Conservation (phyloP, 1,140 invertebrate species). For the Bombus balteatus region DNA sequence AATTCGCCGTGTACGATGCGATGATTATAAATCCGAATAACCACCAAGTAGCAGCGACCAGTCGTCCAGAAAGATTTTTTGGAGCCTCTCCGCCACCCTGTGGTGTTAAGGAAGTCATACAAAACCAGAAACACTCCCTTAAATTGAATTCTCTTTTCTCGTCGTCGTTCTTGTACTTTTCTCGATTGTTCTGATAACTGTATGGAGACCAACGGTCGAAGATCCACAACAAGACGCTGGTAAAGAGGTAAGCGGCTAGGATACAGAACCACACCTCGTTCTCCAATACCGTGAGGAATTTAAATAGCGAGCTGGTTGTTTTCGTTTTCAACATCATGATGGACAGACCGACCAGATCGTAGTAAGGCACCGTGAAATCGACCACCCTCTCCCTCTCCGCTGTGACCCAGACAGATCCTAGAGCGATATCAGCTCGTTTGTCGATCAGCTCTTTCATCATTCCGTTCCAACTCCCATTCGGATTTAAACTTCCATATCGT, state of each 20-base stretch:
- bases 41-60: constrained; percentile 99
- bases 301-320: constrained; percentile 94
- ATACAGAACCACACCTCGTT: constrained; percentile 98
- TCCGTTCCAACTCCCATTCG: constrained; percentile 95
- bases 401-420: constrained; percentile 95
- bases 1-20: constrained; percentile 98
- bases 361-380: constrained; percentile 97
- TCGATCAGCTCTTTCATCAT: constrained; percentile 95
- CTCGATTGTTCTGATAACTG: constrained; percentile 96
- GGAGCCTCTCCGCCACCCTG: constrained; percentile 98
- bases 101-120: constrained; percentile 98
- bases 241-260: constrained; percentile 96
- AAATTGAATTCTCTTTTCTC: constrained; percentile 97
- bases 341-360: constrained; percentile 96
- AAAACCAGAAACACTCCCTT: constrained; percentile 99
- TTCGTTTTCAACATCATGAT: constrained; percentile 94
- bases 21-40: constrained; percentile 98
- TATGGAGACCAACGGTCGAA: constrained; percentile 98
- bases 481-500: constrained; percentile 93
- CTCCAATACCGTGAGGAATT: constrained; percentile 98
- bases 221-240: constrained; percentile 96
- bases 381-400: constrained; percentile 95
- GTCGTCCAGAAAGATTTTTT: constrained; percentile 94
- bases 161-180: constrained; percentile 96
- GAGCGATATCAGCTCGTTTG: constrained; percentile 94